Evolutionary conservation across 2,797 vertebrate species (phyloP), one percentile per base, ranked within the genome.

Genomic region (Crax fasciolata): DNA sequence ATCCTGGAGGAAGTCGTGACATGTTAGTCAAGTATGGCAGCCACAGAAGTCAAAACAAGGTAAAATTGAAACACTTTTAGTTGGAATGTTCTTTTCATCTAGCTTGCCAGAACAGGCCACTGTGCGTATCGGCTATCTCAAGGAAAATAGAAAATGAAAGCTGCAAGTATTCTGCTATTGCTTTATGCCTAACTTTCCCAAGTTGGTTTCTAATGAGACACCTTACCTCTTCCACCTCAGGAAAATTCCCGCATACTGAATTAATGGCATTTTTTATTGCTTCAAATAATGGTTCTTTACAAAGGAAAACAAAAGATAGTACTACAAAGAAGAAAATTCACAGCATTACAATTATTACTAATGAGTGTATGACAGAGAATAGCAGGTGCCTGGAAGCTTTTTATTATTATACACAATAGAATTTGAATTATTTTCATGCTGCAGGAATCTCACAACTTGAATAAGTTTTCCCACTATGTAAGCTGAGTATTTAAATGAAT

Each of bases 1-100:
- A 38, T 51, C 55, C 73, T 75, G 59, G 30, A 81, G 48, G 68
- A 84, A 93, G 76, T 73, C 71, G 87, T 44, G 48, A 80, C n/a
- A 62, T 3, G 16, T 63, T 6, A 72, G 87, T 57, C 61, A 90
- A 76, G 48, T 4, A 52, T 25, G 32, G 30, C 55, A 92, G 25
- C 55, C 41, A 55, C 41, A 90, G 46, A 20, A 12, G 1, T 61
- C 57, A 90, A 17, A 43, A 25, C 24, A 51, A 66, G 17, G 48
- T 44, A 62, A 83, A 61, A 76, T 2, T 21, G 16, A 65, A 78
- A 25, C 16, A 25, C 11, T 58, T 90, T 32, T 51, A 74, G 27
- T 23, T 59, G 49, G 38, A 44, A 35, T 27, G 44, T 59, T 77
- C 16, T 52, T 39, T 78, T 55, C 15, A 85, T n/a, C 28, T 28